These are phyloP conservation scores for Siderastrea siderea DNA, from an alignment of 92 coral and sea anemone genomes.

Conservation along the genomic window DNA sequence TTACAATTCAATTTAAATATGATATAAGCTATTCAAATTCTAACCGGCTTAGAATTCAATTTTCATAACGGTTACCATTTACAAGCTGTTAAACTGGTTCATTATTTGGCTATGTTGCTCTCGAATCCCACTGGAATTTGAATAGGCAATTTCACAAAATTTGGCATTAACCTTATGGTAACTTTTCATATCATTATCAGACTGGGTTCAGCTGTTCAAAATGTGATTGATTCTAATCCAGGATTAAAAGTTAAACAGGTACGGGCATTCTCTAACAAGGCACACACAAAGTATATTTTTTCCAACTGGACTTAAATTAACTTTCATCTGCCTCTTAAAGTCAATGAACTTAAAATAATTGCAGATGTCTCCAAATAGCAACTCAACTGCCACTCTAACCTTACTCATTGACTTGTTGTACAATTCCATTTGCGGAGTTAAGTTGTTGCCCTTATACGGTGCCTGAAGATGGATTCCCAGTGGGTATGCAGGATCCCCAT, in stretches of 20 bases:
- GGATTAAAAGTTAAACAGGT: background rate
- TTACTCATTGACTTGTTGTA: slow-evolving; percentile 15
- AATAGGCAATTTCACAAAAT: no score
- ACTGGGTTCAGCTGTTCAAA: no score
- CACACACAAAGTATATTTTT: slow-evolving; percentile 20
- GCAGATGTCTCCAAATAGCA: slow-evolving; percentile 10
- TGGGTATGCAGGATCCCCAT: slow-evolving; percentile 28
- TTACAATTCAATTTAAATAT: no score
- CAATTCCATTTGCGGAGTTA: slow-evolving; percentile 14
- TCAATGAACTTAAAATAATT: slow-evolving; percentile 17
- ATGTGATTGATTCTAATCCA: no score
- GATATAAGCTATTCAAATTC: no score
- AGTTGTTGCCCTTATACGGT: background rate
- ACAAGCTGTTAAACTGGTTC: no score
- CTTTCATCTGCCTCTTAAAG: slow-evolving; percentile 17
- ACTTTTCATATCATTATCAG: no score
- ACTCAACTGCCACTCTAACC: slow-evolving; percentile 20
- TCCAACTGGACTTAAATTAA: background rate
- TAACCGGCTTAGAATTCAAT: no score
- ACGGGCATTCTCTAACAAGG: slow-evolving; percentile 4
- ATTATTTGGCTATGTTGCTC: no score
- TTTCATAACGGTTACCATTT: no score
- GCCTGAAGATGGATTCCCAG: slow-evolving; percentile 1
- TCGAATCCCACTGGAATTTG: no score
- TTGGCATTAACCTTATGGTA: no score